Conservation (phyloP, 2,113 vertebrate genomes). For the Oncorhynchus tshawytscha region DNA sequence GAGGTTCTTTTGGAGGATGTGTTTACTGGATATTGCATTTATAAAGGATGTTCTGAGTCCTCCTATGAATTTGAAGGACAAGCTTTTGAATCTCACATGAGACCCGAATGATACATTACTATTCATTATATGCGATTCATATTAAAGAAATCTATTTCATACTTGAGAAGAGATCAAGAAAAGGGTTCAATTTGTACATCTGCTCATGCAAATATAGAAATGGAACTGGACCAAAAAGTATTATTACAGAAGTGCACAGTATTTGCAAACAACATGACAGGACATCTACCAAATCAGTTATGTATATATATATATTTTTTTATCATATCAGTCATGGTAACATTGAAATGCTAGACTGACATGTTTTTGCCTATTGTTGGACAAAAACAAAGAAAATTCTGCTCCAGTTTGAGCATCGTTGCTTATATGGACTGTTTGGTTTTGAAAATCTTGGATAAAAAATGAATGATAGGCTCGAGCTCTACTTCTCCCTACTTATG, state of each 20-base stretch:
- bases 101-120: not conserved
- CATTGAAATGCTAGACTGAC: no score
- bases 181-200: slow-evolving; percentile 9
- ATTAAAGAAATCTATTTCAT: slow-evolving; percentile 28
- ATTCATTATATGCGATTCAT: slow-evolving; percentile 28
- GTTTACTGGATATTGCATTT: slow-evolving; percentile 20
- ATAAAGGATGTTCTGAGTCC: slow-evolving; percentile 8
- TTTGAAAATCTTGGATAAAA: no score
- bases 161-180: slow-evolving; percentile 4
- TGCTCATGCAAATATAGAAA: slow-evolving; percentile 18
- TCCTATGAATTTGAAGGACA: slow-evolving; percentile 32
- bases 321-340: no score
- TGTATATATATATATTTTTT: not conserved
- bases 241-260: not conserved
- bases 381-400: not conserved
- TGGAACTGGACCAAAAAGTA: not conserved
- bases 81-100: slow-evolving; percentile 20
- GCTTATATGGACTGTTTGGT: no score
- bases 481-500: no score
- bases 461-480: no score
- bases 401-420: no score
- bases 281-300: slow-evolving; percentile 2
- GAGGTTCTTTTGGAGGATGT: slow-evolving; percentile 12
- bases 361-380: not conserved
- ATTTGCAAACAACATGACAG: slow-evolving; percentile 3